phyloP scores from a whole-genome alignment of 2,888 invertebrate genomes.

The Drosophila meridiana region DNA sequence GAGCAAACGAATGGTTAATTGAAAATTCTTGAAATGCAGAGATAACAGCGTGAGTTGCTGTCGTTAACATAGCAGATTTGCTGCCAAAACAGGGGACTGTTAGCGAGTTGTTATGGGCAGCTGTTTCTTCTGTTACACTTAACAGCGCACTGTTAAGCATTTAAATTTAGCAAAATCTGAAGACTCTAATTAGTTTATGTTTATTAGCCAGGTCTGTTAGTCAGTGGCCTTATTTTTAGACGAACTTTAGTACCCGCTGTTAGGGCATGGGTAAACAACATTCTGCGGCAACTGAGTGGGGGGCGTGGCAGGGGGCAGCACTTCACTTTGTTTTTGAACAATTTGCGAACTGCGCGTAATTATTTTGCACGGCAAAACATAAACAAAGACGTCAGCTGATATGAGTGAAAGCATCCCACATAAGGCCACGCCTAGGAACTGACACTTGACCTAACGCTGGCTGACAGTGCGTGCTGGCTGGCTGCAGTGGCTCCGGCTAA shows the following conservation, averaged over 20 bases:
- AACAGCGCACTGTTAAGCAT: conserved; percentile 1
- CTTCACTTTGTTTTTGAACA: conserved; percentile 57
- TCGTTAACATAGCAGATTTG: neutral
- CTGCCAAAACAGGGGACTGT: neutral
- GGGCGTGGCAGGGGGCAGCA: neutral
- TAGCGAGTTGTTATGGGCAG: too few relatives aligned
- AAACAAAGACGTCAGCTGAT: conserved; percentile 75
- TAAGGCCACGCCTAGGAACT: conserved; percentile 49
- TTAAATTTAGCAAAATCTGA: neutral
- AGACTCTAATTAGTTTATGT: neutral
- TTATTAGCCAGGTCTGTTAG: neutral
- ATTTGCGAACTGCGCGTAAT: conserved; percentile 62
- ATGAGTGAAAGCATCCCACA: conserved; percentile 43
- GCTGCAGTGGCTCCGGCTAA: conserved; percentile 14
- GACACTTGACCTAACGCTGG: conserved; percentile 64
- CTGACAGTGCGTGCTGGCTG: conserved; percentile 48
- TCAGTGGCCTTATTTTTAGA: conserved; percentile 33
- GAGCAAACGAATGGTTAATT: too few relatives aligned
- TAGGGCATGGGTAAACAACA: conserved; percentile 42
- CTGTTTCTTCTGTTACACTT: neutral
- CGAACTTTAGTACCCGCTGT: conserved; percentile 4
- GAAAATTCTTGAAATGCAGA: too few relatives aligned
- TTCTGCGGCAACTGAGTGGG: neutral
- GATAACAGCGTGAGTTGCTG: neutral
- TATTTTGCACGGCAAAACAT: conserved; percentile 50